Evolutionary conservation across 1,140 invertebrate species (phyloP).

Genomic region (Solen grandis): DNA sequence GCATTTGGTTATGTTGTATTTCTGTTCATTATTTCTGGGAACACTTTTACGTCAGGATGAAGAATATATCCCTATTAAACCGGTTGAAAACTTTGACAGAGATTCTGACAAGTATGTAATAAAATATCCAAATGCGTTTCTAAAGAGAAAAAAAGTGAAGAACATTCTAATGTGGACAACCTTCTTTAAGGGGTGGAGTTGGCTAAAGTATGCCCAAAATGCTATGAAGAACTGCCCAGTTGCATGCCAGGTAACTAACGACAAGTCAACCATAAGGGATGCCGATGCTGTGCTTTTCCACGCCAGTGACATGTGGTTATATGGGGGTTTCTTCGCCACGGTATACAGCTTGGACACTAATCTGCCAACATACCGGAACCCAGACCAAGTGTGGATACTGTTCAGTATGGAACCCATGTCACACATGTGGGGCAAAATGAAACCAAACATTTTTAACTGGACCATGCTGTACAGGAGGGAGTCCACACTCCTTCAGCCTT

Average conservation of each 20-base stretch:
- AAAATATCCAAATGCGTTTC: constrained; percentile 36
- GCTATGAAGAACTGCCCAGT: constrained; percentile 12
- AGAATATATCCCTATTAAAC: constrained; percentile 19
- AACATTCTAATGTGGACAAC: constrained; percentile 45
- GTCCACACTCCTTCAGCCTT: constrained; percentile 34
- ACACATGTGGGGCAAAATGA: constrained; percentile 48
- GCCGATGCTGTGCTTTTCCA: constrained; percentile 47
- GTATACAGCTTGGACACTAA: constrained; percentile 19
- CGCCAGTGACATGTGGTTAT: constrained; percentile 43
- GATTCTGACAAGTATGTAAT: constrained; percentile 40
- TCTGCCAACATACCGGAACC: constrained; percentile 16
- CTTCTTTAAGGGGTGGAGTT: constrained; percentile 35
- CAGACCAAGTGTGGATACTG: constrained; percentile 47
- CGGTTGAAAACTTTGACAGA: constrained; percentile 33
- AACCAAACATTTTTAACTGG: constrained; percentile 45
- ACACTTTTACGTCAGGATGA: neutral
- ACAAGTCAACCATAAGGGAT: constrained; percentile 11
- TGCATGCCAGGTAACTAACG: constrained; percentile 22
- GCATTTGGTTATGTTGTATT: too few relatives aligned
- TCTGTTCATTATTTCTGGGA: neutral
- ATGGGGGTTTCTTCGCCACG: constrained; percentile 27
- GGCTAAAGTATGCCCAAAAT: constrained; percentile 22
- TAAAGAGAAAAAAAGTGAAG: constrained; percentile 14
- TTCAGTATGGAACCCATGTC: constrained; percentile 43
- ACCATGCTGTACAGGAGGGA: constrained; percentile 53